Evolutionary conservation across 2,113 vertebrate genomes (phyloP).

Genomic region (Neotoma lepida): DNA sequence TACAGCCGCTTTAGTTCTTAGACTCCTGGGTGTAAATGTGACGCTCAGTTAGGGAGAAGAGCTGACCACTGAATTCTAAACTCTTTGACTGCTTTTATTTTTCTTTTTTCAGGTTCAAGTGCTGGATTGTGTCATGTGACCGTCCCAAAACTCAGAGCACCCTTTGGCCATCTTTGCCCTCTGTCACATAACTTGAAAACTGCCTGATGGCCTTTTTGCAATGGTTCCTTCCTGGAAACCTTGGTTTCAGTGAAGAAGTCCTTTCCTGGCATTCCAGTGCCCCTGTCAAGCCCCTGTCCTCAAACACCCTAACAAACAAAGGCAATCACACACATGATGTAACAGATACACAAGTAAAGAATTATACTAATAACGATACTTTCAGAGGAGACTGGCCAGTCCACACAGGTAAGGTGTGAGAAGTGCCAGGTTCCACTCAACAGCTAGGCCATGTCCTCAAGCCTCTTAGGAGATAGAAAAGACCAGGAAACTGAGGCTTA

Average conservation of each 20-base stretch:
- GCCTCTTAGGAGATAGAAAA: constrained; percentile 52
- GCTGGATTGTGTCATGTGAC: constrained; percentile 83
- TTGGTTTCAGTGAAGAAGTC: constrained; percentile 76
- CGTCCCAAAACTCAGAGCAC: constrained; percentile 79
- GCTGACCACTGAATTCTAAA: constrained; percentile 75
- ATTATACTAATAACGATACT: constrained; percentile 72
- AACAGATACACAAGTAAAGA: constrained; percentile 78
- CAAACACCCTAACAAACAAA: constrained; percentile 80
- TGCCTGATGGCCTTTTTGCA: constrained; percentile 79
- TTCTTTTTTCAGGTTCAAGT: constrained; percentile 82
- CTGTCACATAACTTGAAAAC: constrained; percentile 81
- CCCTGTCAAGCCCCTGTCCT: constrained; percentile 69
- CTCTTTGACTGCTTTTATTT: constrained; percentile 83
- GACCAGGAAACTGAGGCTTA: constrained; percentile 59
- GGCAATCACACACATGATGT: constrained; percentile 71
- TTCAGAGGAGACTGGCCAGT: constrained; percentile 70
- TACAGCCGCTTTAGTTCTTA: constrained; percentile 29
- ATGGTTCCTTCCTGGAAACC: constrained; percentile 75
- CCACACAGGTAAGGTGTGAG: constrained; percentile 52
- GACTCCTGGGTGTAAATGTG: constrained; percentile 21
- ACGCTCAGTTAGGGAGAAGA: constrained; percentile 72
- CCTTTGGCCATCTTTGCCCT: constrained; percentile 81
- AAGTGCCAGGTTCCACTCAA: constrained; percentile 26
- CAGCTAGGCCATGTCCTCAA: constrained; percentile 50
- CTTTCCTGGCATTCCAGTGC: constrained; percentile 73